These are phyloP conservation scores for Zoanthus solanderi DNA, from an alignment of 92 coral and sea anemone species.

Conservation along the genomic window DNA sequence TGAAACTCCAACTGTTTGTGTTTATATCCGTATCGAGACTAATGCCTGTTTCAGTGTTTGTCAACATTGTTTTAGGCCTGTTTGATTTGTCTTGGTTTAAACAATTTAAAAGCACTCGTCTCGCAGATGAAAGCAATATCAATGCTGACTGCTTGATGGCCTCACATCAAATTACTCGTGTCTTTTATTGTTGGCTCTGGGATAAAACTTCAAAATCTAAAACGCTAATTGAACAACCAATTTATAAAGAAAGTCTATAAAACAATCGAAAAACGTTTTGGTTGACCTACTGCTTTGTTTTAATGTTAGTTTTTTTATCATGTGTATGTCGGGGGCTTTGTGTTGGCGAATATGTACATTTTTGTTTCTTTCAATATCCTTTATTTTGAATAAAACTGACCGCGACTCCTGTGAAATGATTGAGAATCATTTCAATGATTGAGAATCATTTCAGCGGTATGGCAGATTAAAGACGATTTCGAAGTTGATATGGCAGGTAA, in stretches of 20 bases:
- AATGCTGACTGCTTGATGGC: conserved; percentile 1
- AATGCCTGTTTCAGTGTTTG: background rate
- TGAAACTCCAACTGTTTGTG: background rate
- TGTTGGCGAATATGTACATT: background rate
- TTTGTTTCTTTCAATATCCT: background rate
- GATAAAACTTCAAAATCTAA: background rate
- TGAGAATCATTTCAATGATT: too few species aligned
- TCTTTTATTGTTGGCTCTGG: background rate
- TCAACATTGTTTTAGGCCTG: background rate
- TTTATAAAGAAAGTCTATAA: background rate
- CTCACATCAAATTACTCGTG: background rate
- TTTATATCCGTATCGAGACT: conserved; percentile 26
- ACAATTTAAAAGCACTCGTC: conserved; percentile 24
- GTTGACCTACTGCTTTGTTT: background rate
- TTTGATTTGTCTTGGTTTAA: background rate
- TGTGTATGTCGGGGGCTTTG: background rate
- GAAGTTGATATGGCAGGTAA: background rate
- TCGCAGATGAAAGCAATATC: background rate
- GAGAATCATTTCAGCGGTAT: too few species aligned
- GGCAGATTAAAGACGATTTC: background rate
- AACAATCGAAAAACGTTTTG: too few species aligned
- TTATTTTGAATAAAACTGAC: background rate
- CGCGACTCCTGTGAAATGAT: background rate
- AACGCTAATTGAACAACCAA: background rate
- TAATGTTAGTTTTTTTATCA: background rate